phyloP scores from a whole-genome alignment of 1,140 invertebrate genomes.

The Gyrodactylus salaris region DNA sequence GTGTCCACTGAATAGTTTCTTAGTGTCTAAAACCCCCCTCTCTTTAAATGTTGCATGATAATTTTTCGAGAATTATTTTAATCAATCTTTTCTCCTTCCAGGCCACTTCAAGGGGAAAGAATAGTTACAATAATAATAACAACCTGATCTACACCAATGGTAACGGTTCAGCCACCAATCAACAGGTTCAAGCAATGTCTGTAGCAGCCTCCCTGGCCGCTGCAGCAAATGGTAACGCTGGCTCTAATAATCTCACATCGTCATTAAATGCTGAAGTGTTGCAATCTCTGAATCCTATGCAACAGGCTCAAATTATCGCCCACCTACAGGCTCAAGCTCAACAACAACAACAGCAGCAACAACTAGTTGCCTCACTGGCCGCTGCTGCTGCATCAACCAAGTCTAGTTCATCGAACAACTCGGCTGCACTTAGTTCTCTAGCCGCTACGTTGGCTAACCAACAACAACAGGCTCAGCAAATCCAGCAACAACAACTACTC shows the following conservation, averaged over 20 bases:
- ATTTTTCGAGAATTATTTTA: neutral
- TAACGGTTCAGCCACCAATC: neutral
- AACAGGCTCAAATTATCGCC: neutral
- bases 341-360: neutral
- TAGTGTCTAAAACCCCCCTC: too few species aligned
- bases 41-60: neutral
- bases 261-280: neutral
- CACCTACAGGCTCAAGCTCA: neutral
- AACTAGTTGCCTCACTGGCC: neutral
- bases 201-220: neutral
- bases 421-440: neutral
- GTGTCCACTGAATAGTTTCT: neutral
- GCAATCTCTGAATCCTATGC: neutral
- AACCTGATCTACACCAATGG: neutral
- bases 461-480: neutral
- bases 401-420: neutral
- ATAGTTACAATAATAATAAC: neutral
- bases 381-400: neutral
- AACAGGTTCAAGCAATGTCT: neutral
- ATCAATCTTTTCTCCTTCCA: neutral
- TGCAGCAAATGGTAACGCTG: neutral
- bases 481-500: neutral
- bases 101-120: neutral
- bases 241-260: neutral
- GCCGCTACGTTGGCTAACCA: neutral